These are phyloP conservation scores for Odontamblyopus rebecca DNA, from an alignment of 2,797 vertebrate genomes.

Conservation along the genomic window DNA sequence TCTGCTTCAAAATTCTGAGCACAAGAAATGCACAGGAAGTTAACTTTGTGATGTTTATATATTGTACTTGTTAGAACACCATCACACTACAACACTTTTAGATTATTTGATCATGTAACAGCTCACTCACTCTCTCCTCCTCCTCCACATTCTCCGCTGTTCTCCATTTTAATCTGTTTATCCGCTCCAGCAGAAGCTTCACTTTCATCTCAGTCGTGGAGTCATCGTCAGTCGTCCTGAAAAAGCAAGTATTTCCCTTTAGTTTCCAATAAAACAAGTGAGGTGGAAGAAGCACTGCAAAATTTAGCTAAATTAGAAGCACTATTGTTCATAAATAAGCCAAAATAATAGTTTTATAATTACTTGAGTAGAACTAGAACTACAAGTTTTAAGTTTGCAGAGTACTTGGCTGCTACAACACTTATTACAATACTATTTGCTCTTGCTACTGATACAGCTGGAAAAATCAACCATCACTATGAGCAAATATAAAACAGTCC, in stretches of 20 bases:
- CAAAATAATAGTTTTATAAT: neutral
- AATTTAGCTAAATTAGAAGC: neutral
- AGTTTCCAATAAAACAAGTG: neutral
- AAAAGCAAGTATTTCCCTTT: conserved; percentile 16
- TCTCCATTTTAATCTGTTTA: conserved; percentile 90
- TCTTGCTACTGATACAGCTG: neutral
- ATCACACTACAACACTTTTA: neutral
- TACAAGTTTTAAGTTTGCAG: neutral
- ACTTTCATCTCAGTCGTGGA: conserved; percentile 89
- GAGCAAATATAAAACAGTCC: neutral
- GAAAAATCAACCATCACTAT: neutral
- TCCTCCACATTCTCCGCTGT: conserved; percentile 81
- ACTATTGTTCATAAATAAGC: neutral
- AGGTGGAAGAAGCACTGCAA: neutral
- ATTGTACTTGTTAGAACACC: neutral
- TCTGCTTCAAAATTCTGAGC: conserved; percentile 70
- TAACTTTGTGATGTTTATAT: neutral
- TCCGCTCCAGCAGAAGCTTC: conserved; percentile 89
- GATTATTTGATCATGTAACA: conserved; percentile 3
- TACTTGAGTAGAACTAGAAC: neutral
- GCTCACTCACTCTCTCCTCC: conserved; percentile 62
- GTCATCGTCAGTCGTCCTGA: conserved; percentile 88
- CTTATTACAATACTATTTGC: neutral
- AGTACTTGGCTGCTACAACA: too few species aligned
- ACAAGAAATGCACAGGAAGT: neutral